Conservation (phyloP, 2,888 invertebrate species). For the Melikaiella ostensackeni region DNA sequence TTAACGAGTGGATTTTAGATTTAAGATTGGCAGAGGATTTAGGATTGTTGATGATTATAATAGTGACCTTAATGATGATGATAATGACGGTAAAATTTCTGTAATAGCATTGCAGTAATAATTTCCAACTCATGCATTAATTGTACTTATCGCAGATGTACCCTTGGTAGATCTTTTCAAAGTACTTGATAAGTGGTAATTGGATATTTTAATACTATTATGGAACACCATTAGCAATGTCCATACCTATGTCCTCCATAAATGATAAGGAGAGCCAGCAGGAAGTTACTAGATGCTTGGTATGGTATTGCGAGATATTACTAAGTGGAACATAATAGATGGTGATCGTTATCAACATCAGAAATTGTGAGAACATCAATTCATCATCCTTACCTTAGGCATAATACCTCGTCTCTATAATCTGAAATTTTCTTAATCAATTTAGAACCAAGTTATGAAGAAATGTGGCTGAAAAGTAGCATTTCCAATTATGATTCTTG, state of each 20-base stretch:
- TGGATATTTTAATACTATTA: neutral
- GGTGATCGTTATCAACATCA: neutral
- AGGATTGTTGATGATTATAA: constrained; percentile 21
- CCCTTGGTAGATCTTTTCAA: neutral
- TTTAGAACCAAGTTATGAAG: no score
- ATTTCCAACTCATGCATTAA: neutral
- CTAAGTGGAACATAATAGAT: constrained; percentile 1
- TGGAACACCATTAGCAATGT: neutral
- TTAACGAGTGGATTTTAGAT: constrained; percentile 16
- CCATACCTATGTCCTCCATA: neutral
- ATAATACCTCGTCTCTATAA: neutral
- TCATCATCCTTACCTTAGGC: no score
- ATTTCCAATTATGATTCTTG: neutral
- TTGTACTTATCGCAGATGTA: neutral
- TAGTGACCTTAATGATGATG: constrained; percentile 20
- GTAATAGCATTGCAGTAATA: constrained; percentile 7
- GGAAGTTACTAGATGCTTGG: constrained; percentile 15
- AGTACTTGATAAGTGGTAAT: neutral
- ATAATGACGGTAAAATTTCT: constrained; percentile 1
- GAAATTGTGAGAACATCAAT: neutral
- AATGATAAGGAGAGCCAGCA: neutral
- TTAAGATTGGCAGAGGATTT: constrained; percentile 19
- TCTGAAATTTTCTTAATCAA: neutral
- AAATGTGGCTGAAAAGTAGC: neutral
- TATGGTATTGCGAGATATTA: neutral